These are phyloP conservation scores for Pachyrhynchus sulphureomaculatus DNA, from an alignment of 1,140 invertebrate species.

Conservation along the genomic window DNA sequence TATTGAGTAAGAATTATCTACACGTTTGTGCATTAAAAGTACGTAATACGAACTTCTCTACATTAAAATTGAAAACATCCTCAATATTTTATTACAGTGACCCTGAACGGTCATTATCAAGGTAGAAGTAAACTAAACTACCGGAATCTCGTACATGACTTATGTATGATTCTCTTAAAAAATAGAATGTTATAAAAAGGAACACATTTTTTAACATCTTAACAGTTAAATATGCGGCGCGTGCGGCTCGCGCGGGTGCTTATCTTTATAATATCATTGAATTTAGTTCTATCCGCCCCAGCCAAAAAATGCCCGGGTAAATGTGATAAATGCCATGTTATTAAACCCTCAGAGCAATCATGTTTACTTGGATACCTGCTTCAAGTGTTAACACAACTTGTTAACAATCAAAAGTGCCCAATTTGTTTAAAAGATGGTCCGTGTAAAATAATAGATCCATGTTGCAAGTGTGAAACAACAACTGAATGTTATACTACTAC, in stretches of 20 bases:
- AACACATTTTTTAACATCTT: neutral
- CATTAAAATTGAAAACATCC: slow-evolving; percentile 5
- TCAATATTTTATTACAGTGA: neutral
- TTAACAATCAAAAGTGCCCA: slow-evolving; percentile 24
- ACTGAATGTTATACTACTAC: too few relatives aligned
- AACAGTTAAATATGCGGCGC: neutral
- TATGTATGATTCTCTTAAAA: too few relatives aligned
- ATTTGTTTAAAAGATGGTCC: neutral
- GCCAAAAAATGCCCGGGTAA: slow-evolving; percentile 8
- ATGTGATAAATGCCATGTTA: slow-evolving; percentile 6
- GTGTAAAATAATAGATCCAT: too few relatives aligned
- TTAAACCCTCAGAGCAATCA: slow-evolving; percentile 29
- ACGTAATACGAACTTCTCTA: too few relatives aligned
- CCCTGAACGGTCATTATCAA: neutral
- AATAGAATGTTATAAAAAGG: neutral
- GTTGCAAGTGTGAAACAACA: too few relatives aligned
- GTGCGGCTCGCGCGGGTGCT: neutral
- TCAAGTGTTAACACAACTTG: slow-evolving; percentile 29
- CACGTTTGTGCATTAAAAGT: too few relatives aligned
- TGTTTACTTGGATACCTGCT: slow-evolving; percentile 34
- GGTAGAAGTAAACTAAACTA: neutral
- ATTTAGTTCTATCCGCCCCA: slow-evolving; percentile 11
- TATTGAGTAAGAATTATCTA: too few relatives aligned
- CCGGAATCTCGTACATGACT: neutral
- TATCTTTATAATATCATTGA: neutral